Percentiles rank a stretch among this genome's conserved stretches.
Evolutionary conservation across 2,888 invertebrate species (phyloP).

Genomic region (Ochlodes sylvanus): DNA sequence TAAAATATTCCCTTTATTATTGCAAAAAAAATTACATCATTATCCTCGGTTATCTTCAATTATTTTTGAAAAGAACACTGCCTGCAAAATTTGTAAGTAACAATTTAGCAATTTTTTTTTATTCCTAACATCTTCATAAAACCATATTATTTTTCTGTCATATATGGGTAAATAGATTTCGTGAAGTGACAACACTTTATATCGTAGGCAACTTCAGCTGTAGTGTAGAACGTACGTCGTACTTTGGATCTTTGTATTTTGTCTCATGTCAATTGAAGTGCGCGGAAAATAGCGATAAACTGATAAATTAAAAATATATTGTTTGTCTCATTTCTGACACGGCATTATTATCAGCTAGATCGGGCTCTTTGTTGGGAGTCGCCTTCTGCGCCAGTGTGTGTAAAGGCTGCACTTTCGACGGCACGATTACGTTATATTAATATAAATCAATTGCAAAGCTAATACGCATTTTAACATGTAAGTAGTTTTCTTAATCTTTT

Average conservation of each 20-base stretch:
- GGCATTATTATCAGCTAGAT: constrained; percentile 58
- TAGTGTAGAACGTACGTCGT: constrained; percentile 43
- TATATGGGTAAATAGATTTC: constrained; percentile 43
- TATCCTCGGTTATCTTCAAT: no score
- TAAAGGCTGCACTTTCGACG: constrained; percentile 79
- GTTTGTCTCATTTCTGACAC: constrained; percentile 51
- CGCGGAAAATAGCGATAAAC: constrained; percentile 56
- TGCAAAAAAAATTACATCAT: constrained; percentile 35
- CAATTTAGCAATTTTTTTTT: neutral
- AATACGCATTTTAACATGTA: constrained; percentile 34
- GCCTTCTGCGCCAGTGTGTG: constrained; percentile 85
- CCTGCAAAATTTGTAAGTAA: neutral
- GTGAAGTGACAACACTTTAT: constrained; percentile 50
- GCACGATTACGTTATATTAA: constrained; percentile 45
- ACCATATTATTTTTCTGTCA: neutral
- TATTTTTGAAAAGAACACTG: no score
- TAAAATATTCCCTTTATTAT: constrained; percentile 43
- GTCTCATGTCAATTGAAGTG: constrained; percentile 55
- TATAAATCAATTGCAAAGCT: constrained; percentile 35
- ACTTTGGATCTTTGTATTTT: constrained; percentile 56
- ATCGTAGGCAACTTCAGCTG: constrained; percentile 61
- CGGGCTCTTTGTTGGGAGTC: constrained; percentile 66
- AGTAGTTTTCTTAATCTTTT: constrained; percentile 35
- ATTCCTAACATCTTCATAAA: neutral
- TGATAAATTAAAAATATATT: constrained; percentile 50